These are phyloP conservation scores for Saxicola maurus DNA, from an alignment of 2,797 vertebrate species.

Conservation along the genomic window DNA sequence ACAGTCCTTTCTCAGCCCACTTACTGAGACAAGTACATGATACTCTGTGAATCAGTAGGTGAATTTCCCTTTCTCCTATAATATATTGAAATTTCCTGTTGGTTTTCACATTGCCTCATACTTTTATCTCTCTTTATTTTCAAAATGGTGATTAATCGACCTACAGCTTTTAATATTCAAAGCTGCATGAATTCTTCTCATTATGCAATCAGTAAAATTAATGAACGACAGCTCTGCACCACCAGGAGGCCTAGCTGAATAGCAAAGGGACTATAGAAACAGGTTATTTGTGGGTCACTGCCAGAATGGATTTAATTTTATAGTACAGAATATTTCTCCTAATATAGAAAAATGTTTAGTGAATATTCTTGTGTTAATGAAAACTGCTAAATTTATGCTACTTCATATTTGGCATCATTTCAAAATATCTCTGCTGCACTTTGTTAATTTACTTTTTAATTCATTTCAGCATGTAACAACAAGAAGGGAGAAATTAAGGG, in stretches of 20 bases:
- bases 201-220: conserved; percentile 66
- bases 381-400: conserved; percentile 26
- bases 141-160: conserved; percentile 49
- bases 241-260: conserved; percentile 45
- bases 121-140: conserved; percentile 44
- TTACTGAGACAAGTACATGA: neutral
- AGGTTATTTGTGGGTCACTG: conserved; percentile 50
- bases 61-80: neutral
- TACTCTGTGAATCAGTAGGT: neutral
- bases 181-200: conserved; percentile 57
- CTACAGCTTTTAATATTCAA: conserved; percentile 50
- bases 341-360: conserved; percentile 34
- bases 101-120: neutral
- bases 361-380: conserved; percentile 29
- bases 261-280: conserved; percentile 17
- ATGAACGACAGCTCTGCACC: conserved; percentile 42
- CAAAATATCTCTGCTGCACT: neutral
- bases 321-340: neutral
- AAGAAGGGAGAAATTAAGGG: neutral
- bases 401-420: conserved; percentile 27
- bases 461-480: neutral
- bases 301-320: conserved; percentile 33
- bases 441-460: neutral
- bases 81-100: neutral
- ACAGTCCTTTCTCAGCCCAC: neutral